Base-by-base conservation (phyloP, 2,113 vertebrate genomes). In the Podilymbus podiceps region DNA sequence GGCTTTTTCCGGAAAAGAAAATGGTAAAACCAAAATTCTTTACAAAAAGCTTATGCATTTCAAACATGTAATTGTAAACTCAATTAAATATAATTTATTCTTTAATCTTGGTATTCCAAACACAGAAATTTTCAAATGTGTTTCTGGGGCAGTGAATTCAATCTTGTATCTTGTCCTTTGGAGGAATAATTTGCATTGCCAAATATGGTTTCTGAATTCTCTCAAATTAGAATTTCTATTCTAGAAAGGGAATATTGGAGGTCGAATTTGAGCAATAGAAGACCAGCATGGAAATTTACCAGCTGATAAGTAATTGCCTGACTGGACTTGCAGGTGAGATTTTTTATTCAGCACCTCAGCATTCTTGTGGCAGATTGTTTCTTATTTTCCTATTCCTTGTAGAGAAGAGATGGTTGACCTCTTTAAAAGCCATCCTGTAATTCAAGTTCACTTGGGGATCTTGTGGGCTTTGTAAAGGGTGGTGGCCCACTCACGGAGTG, bases 201-300 rank as follows among this genome's bases (percentile, higher is more conserved):
- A 97, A 95, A 96, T 95, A 83, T 16, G 18, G 52, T 93, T 93
- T 96, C 88, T 95, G 94, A 92, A 95, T 97, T 97, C 49, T 94
- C 68, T 67, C 79, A 94, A 69, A 91, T 92, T 94, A 95, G 93
- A 92, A 88, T 95, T 91, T 94, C 84, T 93, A 2, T 76, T 96
- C 66, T 86, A 68, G 84, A 95, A 90, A 60, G 68, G 52, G 83
- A 96, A 80, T 93, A 60, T 27, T 59, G 89, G 90, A 92, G 63
- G 73, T 89, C 91, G 90, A 95, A 88, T 95, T 96, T 94, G 77
- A 96, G 49, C 64, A 77, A 50, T 63, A 93, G 72, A 81, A 95
- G 95, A 83, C 40, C 16, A 49, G 35, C 91, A 85, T 96, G 88
- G 91, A 95, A 93, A 42, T 68, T 82, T 71, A 69, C n/a, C 83